A percentile compares a stretch with the other conserved stretches of the same genome.
Evolutionary conservation across 2,113 vertebrate genomes (phyloP).

Genomic region (Cairina moschata): DNA sequence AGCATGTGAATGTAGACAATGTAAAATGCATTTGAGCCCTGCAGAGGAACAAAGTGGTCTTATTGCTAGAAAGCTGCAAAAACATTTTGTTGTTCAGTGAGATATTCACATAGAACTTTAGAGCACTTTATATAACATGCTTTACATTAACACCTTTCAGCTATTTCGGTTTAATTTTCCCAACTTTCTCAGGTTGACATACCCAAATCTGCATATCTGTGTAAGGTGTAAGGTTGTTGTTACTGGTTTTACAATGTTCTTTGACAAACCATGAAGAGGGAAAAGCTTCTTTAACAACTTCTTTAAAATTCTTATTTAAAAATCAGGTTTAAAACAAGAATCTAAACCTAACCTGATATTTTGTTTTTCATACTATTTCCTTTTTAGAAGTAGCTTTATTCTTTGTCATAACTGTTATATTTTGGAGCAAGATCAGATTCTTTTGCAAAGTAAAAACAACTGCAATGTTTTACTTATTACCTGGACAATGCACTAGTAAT

Average conservation of each 20-base stretch:
- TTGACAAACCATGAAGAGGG: neutral
- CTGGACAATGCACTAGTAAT: conserved; percentile 72
- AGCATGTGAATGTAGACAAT: neutral
- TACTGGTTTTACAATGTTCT: neutral
- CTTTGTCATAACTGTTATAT: neutral
- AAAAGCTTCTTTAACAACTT: neutral
- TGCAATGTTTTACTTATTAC: conserved; percentile 47
- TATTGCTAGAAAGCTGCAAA: neutral
- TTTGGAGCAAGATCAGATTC: neutral
- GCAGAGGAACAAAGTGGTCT: neutral
- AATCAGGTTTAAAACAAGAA: neutral
- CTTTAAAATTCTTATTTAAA: neutral
- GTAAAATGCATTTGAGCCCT: neutral
- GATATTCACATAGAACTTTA: neutral
- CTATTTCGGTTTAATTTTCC: conserved; percentile 52
- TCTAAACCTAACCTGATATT: neutral
- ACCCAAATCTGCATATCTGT: neutral
- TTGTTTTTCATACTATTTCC: neutral
- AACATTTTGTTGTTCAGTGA: neutral
- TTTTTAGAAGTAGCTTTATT: neutral
- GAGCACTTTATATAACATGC: conserved; percentile 7
- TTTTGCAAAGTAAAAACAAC: conserved; percentile 1
- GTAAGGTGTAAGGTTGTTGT: neutral
- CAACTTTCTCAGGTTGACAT: conserved; percentile 6
- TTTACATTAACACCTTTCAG: conserved; percentile 38